Evolutionary conservation across 2,113 vertebrate genomes (phyloP).

Genomic region (Nettapus auritus): DNA sequence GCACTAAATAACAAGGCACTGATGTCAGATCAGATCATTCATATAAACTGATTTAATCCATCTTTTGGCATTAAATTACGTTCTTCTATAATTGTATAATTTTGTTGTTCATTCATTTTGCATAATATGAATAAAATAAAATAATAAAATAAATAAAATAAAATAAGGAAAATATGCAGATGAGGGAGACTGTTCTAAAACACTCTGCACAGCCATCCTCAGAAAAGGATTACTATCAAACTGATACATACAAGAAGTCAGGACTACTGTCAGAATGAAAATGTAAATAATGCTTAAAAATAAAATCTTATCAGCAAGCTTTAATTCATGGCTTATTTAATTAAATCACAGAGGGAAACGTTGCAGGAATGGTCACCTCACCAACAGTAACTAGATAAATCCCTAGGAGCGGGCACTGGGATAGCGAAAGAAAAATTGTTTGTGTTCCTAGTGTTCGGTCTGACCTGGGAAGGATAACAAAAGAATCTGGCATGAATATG

Average conservation of each 20-base stretch:
- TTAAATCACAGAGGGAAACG: constrained; percentile 44
- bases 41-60: constrained; percentile 42
- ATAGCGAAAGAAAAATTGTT: constrained; percentile 62
- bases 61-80: constrained; percentile 9
- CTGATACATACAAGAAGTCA: not conserved
- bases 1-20: constrained; percentile 65
- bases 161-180: not conserved
- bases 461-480: constrained; percentile 61
- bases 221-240: not conserved
- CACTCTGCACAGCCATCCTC: not conserved
- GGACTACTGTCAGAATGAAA: not conserved
- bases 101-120: constrained; percentile 6
- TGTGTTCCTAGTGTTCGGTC: constrained; percentile 62
- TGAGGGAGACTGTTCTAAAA: not conserved
- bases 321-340: constrained; percentile 66
- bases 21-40: constrained; percentile 34
- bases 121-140: not conserved
- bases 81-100: not conserved
- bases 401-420: not conserved
- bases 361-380: constrained; percentile 41
- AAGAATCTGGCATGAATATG: constrained; percentile 61
- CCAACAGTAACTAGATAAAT: constrained; percentile 16
- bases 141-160: not conserved
- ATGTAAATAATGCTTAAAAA: not conserved
- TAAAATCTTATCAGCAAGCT: constrained; percentile 37